Base-by-base conservation (phyloP, 2,797 vertebrate species). In the Chiloscyllium punctatum region DNA sequence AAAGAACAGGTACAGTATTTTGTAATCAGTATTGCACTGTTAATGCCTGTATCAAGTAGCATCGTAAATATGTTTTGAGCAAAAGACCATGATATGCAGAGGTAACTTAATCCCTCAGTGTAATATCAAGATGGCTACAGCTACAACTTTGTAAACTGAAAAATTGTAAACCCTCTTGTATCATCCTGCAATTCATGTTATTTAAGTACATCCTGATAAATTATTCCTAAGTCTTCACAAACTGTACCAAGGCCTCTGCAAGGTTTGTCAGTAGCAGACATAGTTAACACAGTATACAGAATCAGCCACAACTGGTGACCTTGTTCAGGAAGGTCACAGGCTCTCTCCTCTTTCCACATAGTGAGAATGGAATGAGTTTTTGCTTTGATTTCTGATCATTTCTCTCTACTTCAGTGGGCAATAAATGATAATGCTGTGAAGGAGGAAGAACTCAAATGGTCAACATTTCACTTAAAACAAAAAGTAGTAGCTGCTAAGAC, bases 1-100 rank as follows among this genome's bases (percentile, higher is more conserved):
- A 97, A 97, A 97, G 97, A 98, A 97, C 96, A 97, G 96, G 96
- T 96, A 96, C 96, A 96, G 96, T 96, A 97, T 97, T 97, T 97
- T 97, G 97, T 98, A 98, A 98, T 97, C 96, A 97, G 97, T 97
- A 98, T 96, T 96, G 96, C 95, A 96, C 53, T 96, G 94, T 96
- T 96, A 96, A 96, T 84, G 95, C 96, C 96, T 96, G 90, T 96
- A 97, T 96, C 96, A 96, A 51, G 88, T 94, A 95, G 87, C 95
- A 96, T 96, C 95, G 95, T 95, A 95, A 96, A 96, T 96, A 96
- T 96, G 96, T 96, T 96, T 96, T 92, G 62, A 79, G 87, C 90
- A 96, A 95, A 96, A 53, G 69, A 77, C 94, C 87, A 95, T 96
- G 96, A 96, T 96, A 97, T 96, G 95, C 6, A 68, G 33, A 94